These are phyloP conservation scores for Microctenopoma steveboyesi DNA, from an alignment of 2,797 vertebrate genomes.

Conservation along the genomic window DNA sequence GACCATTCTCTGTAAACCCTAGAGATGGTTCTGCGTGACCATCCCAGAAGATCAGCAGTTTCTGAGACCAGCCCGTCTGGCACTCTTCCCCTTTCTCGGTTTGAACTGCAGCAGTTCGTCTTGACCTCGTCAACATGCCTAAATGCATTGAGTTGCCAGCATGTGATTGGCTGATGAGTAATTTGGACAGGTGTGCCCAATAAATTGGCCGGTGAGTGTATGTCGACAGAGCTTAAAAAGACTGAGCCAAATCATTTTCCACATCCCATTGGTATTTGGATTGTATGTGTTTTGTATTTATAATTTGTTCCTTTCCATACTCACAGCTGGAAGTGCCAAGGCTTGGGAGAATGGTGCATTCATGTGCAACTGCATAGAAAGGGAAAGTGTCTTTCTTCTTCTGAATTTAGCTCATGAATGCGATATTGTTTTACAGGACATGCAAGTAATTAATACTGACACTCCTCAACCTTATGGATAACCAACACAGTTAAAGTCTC, in stretches of 20 bases:
- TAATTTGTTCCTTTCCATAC: conserved; percentile 2
- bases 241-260: background rate
- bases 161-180: too few species aligned
- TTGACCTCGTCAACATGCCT: too few species aligned
- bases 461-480: background rate
- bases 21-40: too few species aligned
- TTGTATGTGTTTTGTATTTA: conserved; percentile 9
- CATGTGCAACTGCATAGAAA: conserved; percentile 20
- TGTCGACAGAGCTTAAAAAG: background rate
- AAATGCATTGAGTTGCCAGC: too few species aligned
- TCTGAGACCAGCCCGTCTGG: too few species aligned
- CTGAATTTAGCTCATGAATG: conserved; percentile 22
- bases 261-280: background rate
- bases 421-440: background rate
- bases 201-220: too few species aligned
- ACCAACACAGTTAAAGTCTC: background rate
- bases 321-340: conserved; percentile 13
- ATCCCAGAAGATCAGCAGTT: too few species aligned
- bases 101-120: too few species aligned
- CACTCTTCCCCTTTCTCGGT: too few species aligned
- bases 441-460: conserved; percentile 11
- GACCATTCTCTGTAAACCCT: too few species aligned
- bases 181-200: too few species aligned
- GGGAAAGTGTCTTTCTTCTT: conserved; percentile 28
- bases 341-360: conserved; percentile 30